Evolutionary conservation across 2,888 invertebrate genomes (phyloP), one percentile per base, ranked within the genome.

Genomic region (Pristionchus mayeri): DNA sequence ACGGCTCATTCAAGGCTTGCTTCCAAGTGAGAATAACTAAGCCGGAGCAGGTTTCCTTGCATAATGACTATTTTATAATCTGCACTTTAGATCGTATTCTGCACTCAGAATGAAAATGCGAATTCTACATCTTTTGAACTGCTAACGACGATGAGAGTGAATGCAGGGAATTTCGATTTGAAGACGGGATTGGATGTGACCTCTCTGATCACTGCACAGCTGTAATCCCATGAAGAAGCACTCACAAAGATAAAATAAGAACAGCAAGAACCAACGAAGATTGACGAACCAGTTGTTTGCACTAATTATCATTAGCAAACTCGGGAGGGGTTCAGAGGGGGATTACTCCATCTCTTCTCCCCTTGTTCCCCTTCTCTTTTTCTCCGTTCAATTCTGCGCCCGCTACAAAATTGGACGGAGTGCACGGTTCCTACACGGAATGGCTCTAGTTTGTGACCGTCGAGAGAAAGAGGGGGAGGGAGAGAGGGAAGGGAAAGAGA

Each of bases 241-340:
- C 37, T 37, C n/a, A 16, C 6, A 37, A 37, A 37, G 40, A 67
- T 67, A 37, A 37, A 34, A 34, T 30, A 63, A 34, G 34, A 54
- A 54, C n/a, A 18, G 30, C 63, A 30, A 11, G 37, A 67, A 67
- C 67, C 67, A 71, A 71, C 40, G 18, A 71, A 71, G 71, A 71
- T 11, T 40, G 67, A 3, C 11, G 71, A 71, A 44, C 71, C 71
- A 71, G 37, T 71, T 71, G 0, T 16, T 1, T 40, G 9, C 6
- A 21, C 71, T 44, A 71, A 71, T 71, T 71, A 71, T 71, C 71
- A 71, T 44, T 71, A 44, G 71, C 40, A 71, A 67, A 71, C 44
- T 24, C 7, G 21, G 4, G 54, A 54, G 54, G n/a, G n/a, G n/a
- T 21, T 40, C 0, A 13, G 44, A 18, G 40, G 67, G 24, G 30